Evolutionary conservation across 2,888 invertebrate genomes (phyloP), one percentile per base, ranked within the genome.

Genomic region (Drosophila buzzatii): DNA sequence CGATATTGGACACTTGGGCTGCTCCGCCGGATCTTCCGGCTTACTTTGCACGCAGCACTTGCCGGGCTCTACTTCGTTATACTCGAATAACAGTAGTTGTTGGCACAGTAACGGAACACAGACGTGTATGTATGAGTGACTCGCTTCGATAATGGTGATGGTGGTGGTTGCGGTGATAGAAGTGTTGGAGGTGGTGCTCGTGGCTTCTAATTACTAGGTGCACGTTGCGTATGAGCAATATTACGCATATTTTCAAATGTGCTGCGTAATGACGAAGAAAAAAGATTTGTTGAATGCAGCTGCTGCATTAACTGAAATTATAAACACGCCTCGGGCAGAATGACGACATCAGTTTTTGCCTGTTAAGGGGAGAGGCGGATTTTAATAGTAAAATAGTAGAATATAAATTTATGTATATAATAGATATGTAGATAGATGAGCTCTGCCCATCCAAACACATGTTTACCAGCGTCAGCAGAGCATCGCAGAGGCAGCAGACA

Each of bases 391-490:
- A 49, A 18, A 69, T 42, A 39, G 53, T 39, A 47, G 45, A 80
- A 82, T 74, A 53, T 53, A 53, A 70, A 57, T 66, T 61, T 70
- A 76, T n/a, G 14, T 8, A 8, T 83, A 83, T 81, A 73, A 39
- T 66, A 73, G 27, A 69, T 68, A 27, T 27, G 27, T 27, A 23
- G 37, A 53, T 3, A 37, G 37, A 53, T 23, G 37, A 53, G 52
- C 20, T 53, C 16, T 55, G 31, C 39, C 55, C 27, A 41, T 55
- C 27, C 61, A 67, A 63, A 74, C 76, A 82, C 72, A 68, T 83
- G 88, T 85, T 89, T 89, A 74, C 89, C 81, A 85, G 79, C 85
- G 86, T 89, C 87, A 85, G 87, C 89, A 82, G 84, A 78, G 85
- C 82, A 85, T 76, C 82, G 67, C 87, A 79, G 65, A 60, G 75